phyloP scores from a whole-genome alignment of 2,113 vertebrate genomes.

The Tympanuchus pallidicinctus region DNA sequence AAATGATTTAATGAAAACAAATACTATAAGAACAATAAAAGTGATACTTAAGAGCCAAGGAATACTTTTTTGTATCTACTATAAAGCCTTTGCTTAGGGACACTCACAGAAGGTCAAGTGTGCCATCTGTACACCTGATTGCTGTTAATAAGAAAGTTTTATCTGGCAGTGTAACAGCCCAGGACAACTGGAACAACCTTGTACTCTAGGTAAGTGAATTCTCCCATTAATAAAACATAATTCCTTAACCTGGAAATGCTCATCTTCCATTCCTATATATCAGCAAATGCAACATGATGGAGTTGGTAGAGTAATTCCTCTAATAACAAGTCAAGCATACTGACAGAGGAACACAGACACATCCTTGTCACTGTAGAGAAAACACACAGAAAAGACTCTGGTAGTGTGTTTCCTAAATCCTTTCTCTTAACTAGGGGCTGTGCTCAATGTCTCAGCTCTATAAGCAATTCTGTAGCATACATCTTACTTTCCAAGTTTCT shows the following conservation, averaged over 20 bases:
- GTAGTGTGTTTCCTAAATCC: neutral
- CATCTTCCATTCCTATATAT: neutral
- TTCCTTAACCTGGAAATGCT: slow-evolving; percentile 24
- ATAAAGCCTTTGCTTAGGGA: neutral
- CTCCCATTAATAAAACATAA: slow-evolving; percentile 33
- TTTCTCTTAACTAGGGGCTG: neutral
- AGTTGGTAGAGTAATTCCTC: neutral
- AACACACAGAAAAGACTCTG: neutral
- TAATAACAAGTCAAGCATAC: neutral
- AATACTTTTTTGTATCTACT: neutral
- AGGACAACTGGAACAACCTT: neutral
- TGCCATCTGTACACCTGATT: neutral
- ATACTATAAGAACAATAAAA: neutral
- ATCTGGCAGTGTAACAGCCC: neutral
- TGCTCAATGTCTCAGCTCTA: neutral
- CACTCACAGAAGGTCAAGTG: neutral
- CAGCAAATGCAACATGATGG: neutral
- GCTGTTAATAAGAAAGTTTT: neutral
- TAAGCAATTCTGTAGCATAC: neutral
- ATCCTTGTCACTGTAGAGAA: neutral
- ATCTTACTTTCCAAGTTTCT: neutral
- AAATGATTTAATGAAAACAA: neutral
- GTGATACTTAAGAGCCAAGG: neutral
- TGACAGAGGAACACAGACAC: neutral
- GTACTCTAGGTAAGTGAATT: neutral